These are phyloP conservation scores for Neoscelio sp. DNA, from an alignment of 2,888 invertebrate genomes.

Conservation along the genomic window DNA sequence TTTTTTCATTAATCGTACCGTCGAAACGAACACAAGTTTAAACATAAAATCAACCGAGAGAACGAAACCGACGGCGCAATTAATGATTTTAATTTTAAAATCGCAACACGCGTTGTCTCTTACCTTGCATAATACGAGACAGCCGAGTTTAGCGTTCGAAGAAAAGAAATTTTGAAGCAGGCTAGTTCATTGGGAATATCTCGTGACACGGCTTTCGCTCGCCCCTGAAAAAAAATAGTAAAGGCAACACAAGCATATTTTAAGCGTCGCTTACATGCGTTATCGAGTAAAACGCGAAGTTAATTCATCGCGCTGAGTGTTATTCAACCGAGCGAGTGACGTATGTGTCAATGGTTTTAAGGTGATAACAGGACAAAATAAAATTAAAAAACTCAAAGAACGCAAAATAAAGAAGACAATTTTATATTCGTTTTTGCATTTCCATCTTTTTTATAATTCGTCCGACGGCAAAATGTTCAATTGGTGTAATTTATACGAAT, in stretches of 20 bases:
- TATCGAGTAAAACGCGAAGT: slow-evolving; percentile 53
- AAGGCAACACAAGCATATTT: slow-evolving; percentile 63
- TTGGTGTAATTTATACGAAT: no score
- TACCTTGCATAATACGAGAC: slow-evolving; percentile 67
- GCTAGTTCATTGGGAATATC: slow-evolving; percentile 74
- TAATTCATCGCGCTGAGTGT: slow-evolving; percentile 41
- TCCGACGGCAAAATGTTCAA: no score
- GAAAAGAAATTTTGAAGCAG: slow-evolving; percentile 72
- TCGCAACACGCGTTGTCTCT: slow-evolving; percentile 53
- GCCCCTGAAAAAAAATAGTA: slow-evolving; percentile 67
- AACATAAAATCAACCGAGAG: no score
- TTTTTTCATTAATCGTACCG: no score
- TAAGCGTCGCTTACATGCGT: slow-evolving; percentile 58
- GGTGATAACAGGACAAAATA: slow-evolving; percentile 37
- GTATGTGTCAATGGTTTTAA: slow-evolving; percentile 48
- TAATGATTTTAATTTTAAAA: neutral
- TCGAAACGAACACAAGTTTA: no score
- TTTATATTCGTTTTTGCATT: neutral
- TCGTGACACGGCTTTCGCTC: slow-evolving; percentile 64
- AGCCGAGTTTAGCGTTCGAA: slow-evolving; percentile 60
- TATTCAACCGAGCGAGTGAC: slow-evolving; percentile 43
- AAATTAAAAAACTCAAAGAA: slow-evolving; percentile 40
- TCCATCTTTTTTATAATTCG: neutral
- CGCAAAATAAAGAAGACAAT: slow-evolving; percentile 19
- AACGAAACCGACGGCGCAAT: no score